Conservation (phyloP, 2,113 vertebrate species). For the Herpailurus yagouaroundi region DNA sequence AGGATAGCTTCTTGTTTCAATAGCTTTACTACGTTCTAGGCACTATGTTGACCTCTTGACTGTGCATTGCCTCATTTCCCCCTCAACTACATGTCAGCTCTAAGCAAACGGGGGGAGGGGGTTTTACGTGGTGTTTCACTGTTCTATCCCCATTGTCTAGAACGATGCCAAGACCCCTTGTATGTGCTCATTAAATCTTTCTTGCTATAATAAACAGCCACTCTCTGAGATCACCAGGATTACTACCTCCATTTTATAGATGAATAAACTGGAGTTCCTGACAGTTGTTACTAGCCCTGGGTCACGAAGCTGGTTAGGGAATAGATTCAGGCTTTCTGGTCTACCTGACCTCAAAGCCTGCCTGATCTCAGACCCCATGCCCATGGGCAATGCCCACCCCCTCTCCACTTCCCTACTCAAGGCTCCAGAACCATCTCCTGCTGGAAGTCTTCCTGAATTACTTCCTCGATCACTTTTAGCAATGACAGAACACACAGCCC, state of each 20-base stretch:
- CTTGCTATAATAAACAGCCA: background rate
- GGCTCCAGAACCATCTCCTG: background rate
- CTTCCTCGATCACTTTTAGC: background rate
- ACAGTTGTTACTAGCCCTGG: background rate
- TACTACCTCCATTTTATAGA: background rate
- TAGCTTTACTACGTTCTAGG: background rate
- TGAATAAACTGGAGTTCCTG: background rate
- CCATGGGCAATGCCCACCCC: no score
- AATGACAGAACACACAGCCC: background rate
- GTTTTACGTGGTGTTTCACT: background rate
- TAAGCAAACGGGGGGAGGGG: background rate
- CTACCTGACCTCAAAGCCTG: background rate
- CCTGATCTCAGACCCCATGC: background rate
- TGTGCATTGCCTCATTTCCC: background rate
- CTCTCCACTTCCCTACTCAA: background rate
- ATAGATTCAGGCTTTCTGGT: background rate
- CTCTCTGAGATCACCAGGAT: background rate
- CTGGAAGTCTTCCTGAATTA: background rate
- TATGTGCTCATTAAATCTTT: background rate
- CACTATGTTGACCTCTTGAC: background rate
- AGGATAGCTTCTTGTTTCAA: background rate
- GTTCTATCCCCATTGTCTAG: background rate
- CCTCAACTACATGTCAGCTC: background rate
- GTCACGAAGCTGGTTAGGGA: background rate
- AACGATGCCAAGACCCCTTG: background rate